Conservation (phyloP, 2,797 vertebrate genomes). For the Arremon brunneinucha region DNA sequence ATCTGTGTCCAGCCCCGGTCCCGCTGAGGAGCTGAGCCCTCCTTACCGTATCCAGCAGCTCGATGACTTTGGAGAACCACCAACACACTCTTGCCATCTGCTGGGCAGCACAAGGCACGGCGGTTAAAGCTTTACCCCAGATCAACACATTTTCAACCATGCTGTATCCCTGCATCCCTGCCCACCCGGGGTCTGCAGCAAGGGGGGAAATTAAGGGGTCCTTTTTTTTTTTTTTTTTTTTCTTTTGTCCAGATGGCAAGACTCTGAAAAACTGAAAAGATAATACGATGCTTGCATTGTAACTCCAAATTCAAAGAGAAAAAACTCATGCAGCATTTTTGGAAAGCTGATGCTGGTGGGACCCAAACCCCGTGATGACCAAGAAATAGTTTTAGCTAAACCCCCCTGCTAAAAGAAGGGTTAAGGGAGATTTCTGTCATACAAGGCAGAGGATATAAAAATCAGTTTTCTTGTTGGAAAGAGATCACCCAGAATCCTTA, state of each 20-base stretch:
- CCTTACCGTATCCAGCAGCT: conserved; percentile 76
- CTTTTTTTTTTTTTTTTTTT: no score
- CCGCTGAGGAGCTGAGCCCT: rapidly evolving
- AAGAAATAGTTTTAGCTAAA: background rate
- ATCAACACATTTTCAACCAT: background rate
- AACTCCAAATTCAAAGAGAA: background rate
- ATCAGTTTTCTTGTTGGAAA: background rate
- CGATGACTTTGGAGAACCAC: conserved; percentile 81
- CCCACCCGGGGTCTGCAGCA: background rate
- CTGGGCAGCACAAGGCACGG: conserved; percentile 25
- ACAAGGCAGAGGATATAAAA: background rate
- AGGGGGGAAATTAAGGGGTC: background rate
- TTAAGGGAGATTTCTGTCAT: background rate
- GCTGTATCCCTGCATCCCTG: background rate
- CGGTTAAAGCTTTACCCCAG: background rate
- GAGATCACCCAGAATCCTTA: background rate
- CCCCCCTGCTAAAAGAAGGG: background rate
- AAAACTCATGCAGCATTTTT: background rate
- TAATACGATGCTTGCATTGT: background rate
- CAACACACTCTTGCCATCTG: conserved; percentile 87
- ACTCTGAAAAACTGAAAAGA: background rate
- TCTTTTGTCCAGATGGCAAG: background rate
- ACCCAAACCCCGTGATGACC: background rate
- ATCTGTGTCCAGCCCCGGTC: background rate
- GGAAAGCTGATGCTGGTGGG: background rate